Evolutionary conservation across 2,797 vertebrate genomes (phyloP).

Genomic region (Gymnoscopelus microlampas): DNA sequence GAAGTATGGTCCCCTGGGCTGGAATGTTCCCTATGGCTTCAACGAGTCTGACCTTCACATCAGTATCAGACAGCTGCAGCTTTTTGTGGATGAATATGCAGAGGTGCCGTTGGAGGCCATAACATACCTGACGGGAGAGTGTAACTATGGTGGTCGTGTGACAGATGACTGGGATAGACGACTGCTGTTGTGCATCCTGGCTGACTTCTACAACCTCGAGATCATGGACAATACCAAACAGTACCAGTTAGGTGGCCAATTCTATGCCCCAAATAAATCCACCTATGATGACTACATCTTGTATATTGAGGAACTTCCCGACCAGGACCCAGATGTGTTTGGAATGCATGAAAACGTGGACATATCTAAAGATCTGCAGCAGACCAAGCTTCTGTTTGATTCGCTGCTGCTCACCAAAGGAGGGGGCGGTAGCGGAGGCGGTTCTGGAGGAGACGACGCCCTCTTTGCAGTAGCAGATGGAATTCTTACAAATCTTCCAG

Average conservation of each 20-base stretch:
- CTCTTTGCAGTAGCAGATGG: slow-evolving; percentile 89
- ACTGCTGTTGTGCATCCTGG: slow-evolving; percentile 90
- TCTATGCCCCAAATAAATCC: slow-evolving; percentile 89
- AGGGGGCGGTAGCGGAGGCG: slow-evolving; percentile 84
- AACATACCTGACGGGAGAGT: slow-evolving; percentile 94
- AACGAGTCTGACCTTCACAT: slow-evolving; percentile 95
- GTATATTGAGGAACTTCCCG: slow-evolving; percentile 94
- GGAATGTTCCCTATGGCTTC: slow-evolving; percentile 99
- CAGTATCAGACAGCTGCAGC: slow-evolving; percentile 94
- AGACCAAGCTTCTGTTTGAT: slow-evolving; percentile 92
- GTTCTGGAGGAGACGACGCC: slow-evolving; percentile 84
- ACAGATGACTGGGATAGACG: slow-evolving; percentile 98
- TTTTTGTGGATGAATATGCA: slow-evolving; percentile 94
- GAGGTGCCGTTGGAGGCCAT: slow-evolving; percentile 93
- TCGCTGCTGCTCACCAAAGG: slow-evolving; percentile 94
- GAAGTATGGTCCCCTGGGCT: slow-evolving; percentile 96
- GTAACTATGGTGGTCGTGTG: slow-evolving; percentile 98
- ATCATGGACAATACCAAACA: slow-evolving; percentile 85
- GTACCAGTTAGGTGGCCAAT: slow-evolving; percentile 92
- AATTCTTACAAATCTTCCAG: slow-evolving; percentile 91
- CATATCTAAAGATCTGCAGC: slow-evolving; percentile 97
- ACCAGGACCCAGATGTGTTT: slow-evolving; percentile 94
- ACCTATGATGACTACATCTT: slow-evolving; percentile 89
- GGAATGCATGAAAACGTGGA: slow-evolving; percentile 98
- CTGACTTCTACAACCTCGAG: slow-evolving; percentile 91